Percentiles rank a stretch among this genome's conserved stretches.
These are phyloP conservation scores for Parascotia fuliginaria DNA, from an alignment of 2,888 invertebrate species.

Conservation along the genomic window DNA sequence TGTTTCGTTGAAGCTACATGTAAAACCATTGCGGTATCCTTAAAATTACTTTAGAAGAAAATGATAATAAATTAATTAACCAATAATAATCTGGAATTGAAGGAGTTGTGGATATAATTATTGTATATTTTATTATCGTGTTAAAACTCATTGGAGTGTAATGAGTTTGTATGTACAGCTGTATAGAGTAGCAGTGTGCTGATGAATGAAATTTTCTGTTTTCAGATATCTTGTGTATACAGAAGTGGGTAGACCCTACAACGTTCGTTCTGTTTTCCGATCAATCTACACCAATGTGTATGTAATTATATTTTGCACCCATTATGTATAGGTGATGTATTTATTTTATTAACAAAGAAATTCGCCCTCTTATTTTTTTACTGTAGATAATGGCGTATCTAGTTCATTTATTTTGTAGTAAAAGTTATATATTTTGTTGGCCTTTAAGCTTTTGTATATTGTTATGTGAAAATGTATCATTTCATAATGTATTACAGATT, in stretches of 20 bases:
- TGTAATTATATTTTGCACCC: constrained; percentile 58
- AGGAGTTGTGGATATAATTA: background rate
- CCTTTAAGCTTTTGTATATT: constrained; percentile 65
- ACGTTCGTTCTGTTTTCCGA: constrained; percentile 39
- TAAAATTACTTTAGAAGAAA: too few species aligned
- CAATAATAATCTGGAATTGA: background rate
- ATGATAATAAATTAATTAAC: background rate
- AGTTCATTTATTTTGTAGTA: constrained; percentile 66
- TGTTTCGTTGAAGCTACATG: too few species aligned
- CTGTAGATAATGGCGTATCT: constrained; percentile 60
- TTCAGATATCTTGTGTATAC: constrained; percentile 53
- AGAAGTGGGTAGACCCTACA: constrained; percentile 43
- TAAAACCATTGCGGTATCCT: too few species aligned
- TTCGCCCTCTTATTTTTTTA: constrained; percentile 56
- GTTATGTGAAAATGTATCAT: constrained; percentile 67
- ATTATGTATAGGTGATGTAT: constrained; percentile 55
- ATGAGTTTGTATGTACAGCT: background rate
- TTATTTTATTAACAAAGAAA: constrained; percentile 55
- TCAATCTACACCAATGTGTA: constrained; percentile 59
- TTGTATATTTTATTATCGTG: background rate
- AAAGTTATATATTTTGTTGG: constrained; percentile 62
- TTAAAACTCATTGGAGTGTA: background rate
- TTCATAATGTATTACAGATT: constrained; percentile 69
- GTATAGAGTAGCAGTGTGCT: constrained; percentile 5
- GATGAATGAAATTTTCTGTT: constrained; percentile 38